A percentile compares a stretch with the other conserved stretches of the same genome.
Evolutionary conservation across 1,140 invertebrate species (phyloP).

Genomic region (Aphelinus certus): DNA sequence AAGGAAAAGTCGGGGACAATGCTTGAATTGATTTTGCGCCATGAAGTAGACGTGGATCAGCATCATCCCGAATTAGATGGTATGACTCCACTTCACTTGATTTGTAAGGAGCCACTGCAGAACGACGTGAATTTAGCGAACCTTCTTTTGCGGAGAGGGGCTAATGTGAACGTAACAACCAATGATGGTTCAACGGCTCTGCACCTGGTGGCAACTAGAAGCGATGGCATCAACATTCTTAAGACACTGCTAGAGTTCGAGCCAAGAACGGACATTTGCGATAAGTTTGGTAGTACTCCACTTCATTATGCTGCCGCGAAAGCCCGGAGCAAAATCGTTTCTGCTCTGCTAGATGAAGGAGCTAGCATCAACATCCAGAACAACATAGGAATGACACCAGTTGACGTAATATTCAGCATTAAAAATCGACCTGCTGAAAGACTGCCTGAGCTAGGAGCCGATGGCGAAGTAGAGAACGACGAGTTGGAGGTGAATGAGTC

Average conservation of each 20-base stretch:
- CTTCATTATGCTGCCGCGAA: neutral
- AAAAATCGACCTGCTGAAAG: neutral
- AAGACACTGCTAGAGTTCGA: neutral
- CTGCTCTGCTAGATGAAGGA: neutral
- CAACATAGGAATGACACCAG: neutral
- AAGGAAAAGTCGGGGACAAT: neutral
- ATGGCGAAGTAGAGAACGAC: no score
- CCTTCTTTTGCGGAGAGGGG: neutral
- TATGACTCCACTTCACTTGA: slow-evolving; percentile 63
- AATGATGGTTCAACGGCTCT: neutral
- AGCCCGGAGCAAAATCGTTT: neutral
- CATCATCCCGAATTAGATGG: slow-evolving; percentile 34
- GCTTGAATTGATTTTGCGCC: slow-evolving; percentile 23
- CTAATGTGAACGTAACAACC: neutral
- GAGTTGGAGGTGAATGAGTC: neutral
- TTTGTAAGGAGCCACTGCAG: slow-evolving; percentile 36
- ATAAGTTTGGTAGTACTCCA: neutral
- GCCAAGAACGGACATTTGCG: neutral
- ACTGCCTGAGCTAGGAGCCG: neutral
- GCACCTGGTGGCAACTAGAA: neutral
- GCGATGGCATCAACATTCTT: neutral
- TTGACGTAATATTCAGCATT: neutral
- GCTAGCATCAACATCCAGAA: slow-evolving; percentile 2
- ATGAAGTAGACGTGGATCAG: slow-evolving; percentile 35
- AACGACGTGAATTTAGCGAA: neutral